Base-by-base conservation (phyloP, 2,888 invertebrate species). In the Thereva unica region DNA sequence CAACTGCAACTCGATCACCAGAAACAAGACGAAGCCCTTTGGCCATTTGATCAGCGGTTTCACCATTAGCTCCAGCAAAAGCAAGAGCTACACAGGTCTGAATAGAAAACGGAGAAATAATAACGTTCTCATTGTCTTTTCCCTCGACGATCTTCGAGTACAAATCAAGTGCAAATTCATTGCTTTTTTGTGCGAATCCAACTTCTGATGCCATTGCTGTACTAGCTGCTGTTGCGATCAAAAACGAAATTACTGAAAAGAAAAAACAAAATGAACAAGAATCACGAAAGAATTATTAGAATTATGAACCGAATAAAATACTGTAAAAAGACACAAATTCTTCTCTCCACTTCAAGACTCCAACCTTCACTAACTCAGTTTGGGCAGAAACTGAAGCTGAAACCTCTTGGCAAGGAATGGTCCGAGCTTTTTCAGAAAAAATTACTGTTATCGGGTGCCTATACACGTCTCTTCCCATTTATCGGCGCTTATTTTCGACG, bases 61-160 rank as follows among this genome's bases (percentile, higher is more conserved):
- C 72, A 2, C 87, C 87, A 38, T 84, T 83, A 0, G 92, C 86
- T 0, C 91, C 92, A 76, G 90, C 89, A 67, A 86, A 88, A 5
- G 92, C 82, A 74, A 92, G 84, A 0, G 88, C 87, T 72, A 92
- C 78, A 0, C 89, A 87, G 68, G 89, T 77, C 78, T 92, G 91
- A 67, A 92, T 78, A 7, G 91, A 89, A 40, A 92, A 82, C 0
- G 92, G 91, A 0, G 92, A 91, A 42, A 92, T 75, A 4, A 92
- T 81, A 64, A 91, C 82, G 78, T 92, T 92, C 35, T 85, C 85
- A 5, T 81, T 75, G 3, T 86, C 82, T 7, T 80, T 80, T 3
- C 83, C 80, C 2, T 84, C 82, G 68, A 87, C 81, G n/a, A 83
- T 83, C 85, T 89, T 75, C 67, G 76, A 72, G 68, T 77, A 78